Percentiles rank a stretch among this genome's conserved stretches.
Evolutionary conservation across 2,888 invertebrate species (phyloP).

Genomic region (Pseudococcus viburni): DNA sequence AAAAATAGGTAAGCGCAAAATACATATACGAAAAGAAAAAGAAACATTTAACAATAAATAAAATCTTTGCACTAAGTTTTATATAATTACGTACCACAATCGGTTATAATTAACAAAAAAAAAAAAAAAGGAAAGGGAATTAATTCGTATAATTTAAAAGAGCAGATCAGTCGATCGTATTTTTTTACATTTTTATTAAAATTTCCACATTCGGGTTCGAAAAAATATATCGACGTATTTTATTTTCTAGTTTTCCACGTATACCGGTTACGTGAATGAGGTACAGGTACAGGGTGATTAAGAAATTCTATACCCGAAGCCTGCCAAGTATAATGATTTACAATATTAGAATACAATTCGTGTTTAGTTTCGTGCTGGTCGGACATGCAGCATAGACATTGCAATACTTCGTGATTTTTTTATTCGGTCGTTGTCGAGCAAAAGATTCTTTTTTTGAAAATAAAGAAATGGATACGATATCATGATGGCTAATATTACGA

Average conservation of each 20-base stretch:
- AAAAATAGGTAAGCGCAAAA: conserved; percentile 48
- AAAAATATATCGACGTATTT: neutral
- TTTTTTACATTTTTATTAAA: too few relatives aligned
- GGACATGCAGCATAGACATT: neutral
- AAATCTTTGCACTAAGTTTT: conserved; percentile 29
- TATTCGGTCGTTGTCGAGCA: neutral
- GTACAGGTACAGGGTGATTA: neutral
- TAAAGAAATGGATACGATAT: neutral
- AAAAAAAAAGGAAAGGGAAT: neutral
- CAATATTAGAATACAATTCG: conserved; percentile 39
- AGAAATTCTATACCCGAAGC: conserved; percentile 50
- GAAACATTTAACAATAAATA: conserved; percentile 37
- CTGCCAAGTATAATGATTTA: conserved; percentile 30
- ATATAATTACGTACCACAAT: neutral
- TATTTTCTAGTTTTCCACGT: neutral
- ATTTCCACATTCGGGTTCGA: neutral
- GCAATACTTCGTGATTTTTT: conserved; percentile 36
- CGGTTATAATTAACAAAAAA: conserved; percentile 23
- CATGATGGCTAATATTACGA: neutral
- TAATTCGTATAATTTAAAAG: neutral
- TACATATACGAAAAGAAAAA: neutral
- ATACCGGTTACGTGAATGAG: neutral
- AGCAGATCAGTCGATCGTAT: neutral
- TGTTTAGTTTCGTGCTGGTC: conserved; percentile 31
- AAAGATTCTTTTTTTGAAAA: neutral